Evolutionary conservation across 2,113 vertebrate species (phyloP).

Genomic region (Centrocercus urophasianus): DNA sequence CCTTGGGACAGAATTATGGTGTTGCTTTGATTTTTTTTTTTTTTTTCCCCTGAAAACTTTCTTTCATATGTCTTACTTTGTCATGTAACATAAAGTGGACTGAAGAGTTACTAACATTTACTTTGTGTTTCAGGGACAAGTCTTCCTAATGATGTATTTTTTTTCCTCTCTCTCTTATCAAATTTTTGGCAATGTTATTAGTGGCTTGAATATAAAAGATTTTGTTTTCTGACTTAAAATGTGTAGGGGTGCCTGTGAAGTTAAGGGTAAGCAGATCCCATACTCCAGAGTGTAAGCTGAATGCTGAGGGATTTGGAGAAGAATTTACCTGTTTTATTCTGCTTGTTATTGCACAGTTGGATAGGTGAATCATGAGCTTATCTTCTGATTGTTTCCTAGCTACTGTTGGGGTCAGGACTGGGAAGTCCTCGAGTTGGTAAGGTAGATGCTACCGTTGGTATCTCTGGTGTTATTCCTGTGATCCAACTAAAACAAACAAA

Average conservation of each 20-base stretch:
- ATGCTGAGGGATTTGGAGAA: not conserved
- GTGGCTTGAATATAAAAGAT: not conserved
- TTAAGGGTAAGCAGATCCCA: constrained; percentile 5
- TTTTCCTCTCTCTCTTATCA: not conserved
- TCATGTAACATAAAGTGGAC: not conserved
- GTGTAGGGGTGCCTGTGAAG: not conserved
- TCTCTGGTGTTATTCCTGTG: not conserved
- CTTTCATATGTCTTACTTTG: not conserved
- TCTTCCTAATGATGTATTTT: not conserved
- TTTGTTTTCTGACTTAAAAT: not conserved
- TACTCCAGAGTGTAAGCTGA: not conserved
- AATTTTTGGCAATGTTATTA: not conserved
- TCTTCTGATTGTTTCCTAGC: not conserved
- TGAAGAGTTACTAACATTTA: not conserved
- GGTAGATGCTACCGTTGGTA: not conserved
- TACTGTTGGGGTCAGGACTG: not conserved
- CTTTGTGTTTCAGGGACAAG: not conserved
- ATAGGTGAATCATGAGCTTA: not conserved
- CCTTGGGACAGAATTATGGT: not conserved
- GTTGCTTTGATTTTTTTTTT: not conserved
- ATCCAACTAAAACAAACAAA: not conserved
- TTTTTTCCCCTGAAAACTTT: not conserved
- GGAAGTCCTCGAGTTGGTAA: no score
- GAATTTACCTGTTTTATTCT: not conserved
- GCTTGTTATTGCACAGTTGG: not conserved